A percentile compares a stretch with the other conserved stretches of the same genome.
These are phyloP conservation scores for Athalia circularis DNA, from an alignment of 2,888 invertebrate genomes.

Conservation along the genomic window DNA sequence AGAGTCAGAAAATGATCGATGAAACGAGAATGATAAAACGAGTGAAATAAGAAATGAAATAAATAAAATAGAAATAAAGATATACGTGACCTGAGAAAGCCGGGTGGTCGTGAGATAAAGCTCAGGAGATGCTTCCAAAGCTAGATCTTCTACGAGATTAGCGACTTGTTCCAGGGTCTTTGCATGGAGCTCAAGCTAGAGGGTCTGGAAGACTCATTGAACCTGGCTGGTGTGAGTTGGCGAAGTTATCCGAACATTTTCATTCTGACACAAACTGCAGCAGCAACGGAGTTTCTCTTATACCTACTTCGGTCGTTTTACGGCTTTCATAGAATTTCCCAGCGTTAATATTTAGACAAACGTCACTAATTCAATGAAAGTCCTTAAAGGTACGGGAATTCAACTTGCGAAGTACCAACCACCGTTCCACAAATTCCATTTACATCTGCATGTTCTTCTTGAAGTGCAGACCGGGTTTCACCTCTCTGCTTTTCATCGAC, in stretches of 20 bases:
- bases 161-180: conserved; percentile 38
- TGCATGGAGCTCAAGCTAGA: conserved; percentile 37
- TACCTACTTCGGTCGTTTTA: neutral
- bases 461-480: too few relatives aligned
- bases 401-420: neutral
- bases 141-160: conserved; percentile 36
- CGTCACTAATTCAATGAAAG: neutral
- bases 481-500: too few relatives aligned
- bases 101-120: conserved; percentile 4
- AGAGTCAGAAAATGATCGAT: neutral
- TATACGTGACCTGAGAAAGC: conserved; percentile 4
- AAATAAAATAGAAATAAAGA: neutral
- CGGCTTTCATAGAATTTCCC: neutral
- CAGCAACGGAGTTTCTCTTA: too few relatives aligned
- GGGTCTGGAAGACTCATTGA: conserved; percentile 36
- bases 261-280: neutral
- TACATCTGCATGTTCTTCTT: too few relatives aligned
- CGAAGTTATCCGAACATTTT: conserved; percentile 26
- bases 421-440: too few relatives aligned
- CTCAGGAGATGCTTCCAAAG: conserved; percentile 14
- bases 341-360: conserved; percentile 24
- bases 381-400: neutral
- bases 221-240: conserved; percentile 9
- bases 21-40: neutral
- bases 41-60: neutral